Percentiles rank a stretch among this genome's conserved stretches.
Evolutionary conservation across 2,113 vertebrate genomes (phyloP).

Genomic region (Nothobranchius furzeri): DNA sequence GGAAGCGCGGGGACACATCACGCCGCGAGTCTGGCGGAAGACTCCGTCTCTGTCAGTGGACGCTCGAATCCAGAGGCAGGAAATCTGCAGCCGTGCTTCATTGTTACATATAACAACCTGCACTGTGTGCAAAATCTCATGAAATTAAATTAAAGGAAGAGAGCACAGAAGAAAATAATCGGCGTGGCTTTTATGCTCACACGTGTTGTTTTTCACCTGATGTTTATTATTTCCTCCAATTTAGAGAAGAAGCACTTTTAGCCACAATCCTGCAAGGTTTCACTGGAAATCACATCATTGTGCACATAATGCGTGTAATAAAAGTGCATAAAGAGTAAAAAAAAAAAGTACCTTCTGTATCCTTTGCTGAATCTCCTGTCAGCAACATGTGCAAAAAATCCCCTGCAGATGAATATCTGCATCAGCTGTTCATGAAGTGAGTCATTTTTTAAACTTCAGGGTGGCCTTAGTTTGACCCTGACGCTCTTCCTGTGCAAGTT

Average conservation of each 20-base stretch:
- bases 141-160: not conserved
- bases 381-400: slow-evolving; percentile 30
- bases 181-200: no score
- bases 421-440: slow-evolving; percentile 40
- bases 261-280: not conserved
- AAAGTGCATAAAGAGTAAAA: not conserved
- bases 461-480: not conserved
- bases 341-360: slow-evolving; percentile 7
- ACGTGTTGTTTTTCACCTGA: no score
- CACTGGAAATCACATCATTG: not conserved
- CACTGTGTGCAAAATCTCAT: slow-evolving; percentile 31
- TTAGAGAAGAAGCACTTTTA: no score
- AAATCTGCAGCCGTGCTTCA: slow-evolving; percentile 36
- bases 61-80: slow-evolving; percentile 17
- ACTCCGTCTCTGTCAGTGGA: slow-evolving; percentile 26
- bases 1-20: slow-evolving; percentile 51
- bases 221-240: no score
- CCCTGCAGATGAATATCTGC: slow-evolving; percentile 46
- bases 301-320: not conserved
- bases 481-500: not conserved
- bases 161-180: not conserved
- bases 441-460: slow-evolving; percentile 6
- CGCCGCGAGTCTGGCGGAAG: slow-evolving; percentile 42
- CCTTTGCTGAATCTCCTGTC: slow-evolving; percentile 22
- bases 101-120: slow-evolving; percentile 42